Evolutionary conservation across 1,140 invertebrate species (phyloP).

Genomic region (Tyrophagus putrescentiae): DNA sequence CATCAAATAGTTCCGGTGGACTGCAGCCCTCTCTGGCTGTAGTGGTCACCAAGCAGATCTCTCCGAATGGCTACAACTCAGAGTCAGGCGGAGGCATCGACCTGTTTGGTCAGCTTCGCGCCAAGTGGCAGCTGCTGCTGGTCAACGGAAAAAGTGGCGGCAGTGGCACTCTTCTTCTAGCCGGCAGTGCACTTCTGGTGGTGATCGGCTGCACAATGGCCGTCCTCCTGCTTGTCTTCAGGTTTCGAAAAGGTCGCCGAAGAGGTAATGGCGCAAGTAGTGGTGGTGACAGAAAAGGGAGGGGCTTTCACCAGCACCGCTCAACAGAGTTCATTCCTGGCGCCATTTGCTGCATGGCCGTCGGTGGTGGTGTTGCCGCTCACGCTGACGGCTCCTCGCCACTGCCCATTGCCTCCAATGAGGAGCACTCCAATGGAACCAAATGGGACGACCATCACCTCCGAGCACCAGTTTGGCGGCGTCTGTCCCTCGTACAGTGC

Average conservation of each 20-base stretch:
- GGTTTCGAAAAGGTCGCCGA: background rate
- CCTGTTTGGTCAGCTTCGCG: background rate
- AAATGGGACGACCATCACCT: background rate
- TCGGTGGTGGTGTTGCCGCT: background rate
- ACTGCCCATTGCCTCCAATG: background rate
- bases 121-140: background rate
- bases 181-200: too few relatives aligned
- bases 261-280: background rate
- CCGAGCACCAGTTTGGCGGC: too few relatives aligned
- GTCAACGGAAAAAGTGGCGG: background rate
- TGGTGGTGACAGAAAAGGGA: background rate
- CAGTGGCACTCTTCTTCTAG: too few relatives aligned
- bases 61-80: background rate
- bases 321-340: background rate
- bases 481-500: constrained; percentile 6
- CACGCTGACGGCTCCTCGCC: background rate
- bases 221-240: background rate
- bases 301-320: background rate
- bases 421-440: background rate
- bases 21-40: background rate
- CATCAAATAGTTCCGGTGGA: background rate
- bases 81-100: background rate
- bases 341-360: constrained; percentile 7
- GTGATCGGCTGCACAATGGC: background rate
- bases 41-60: constrained; percentile 6